phyloP scores from a whole-genome alignment of 2,888 invertebrate species.

The Nebria salina region DNA sequence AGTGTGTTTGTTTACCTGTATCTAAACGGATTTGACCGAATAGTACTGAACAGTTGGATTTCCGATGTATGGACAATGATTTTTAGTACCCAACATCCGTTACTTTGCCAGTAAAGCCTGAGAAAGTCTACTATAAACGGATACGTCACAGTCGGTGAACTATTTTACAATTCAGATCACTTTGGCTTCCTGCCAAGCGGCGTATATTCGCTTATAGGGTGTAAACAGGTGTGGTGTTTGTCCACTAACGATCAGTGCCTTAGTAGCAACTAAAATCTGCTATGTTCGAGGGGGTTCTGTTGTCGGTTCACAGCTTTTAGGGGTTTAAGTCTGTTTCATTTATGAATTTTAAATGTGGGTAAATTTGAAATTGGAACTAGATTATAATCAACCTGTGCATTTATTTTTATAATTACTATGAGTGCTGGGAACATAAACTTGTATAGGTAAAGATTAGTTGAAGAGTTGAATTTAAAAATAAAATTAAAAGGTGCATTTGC shows the following conservation, averaged over 20 bases:
- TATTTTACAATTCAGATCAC: conserved; percentile 9
- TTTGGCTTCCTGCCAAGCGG: conserved; percentile 5
- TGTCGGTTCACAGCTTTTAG: conserved; percentile 14
- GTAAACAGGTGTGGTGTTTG: conserved; percentile 11
- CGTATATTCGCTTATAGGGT: neutral
- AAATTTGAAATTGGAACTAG: neutral
- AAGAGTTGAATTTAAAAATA: too few relatives aligned
- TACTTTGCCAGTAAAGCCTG: conserved; percentile 2
- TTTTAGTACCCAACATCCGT: conserved; percentile 5
- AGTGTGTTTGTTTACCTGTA: neutral
- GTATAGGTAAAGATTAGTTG: too few relatives aligned
- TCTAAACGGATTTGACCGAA: neutral
- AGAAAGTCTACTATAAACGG: conserved; percentile 10
- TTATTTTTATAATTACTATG: neutral
- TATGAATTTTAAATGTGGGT: neutral
- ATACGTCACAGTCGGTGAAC: conserved; percentile 12
- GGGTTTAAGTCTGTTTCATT: conserved; percentile 5
- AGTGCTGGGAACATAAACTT: neutral
- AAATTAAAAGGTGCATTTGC: too few relatives aligned
- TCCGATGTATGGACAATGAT: neutral
- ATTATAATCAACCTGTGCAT: neutral
- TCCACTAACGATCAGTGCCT: neutral
- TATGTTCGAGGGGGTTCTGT: neutral
- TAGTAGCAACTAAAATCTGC: neutral
- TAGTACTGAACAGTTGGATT: neutral